A percentile compares a stretch with the other conserved stretches of the same genome.
These are phyloP conservation scores for Paradisaea rubra DNA, from an alignment of 2,113 vertebrate species.

Conservation along the genomic window DNA sequence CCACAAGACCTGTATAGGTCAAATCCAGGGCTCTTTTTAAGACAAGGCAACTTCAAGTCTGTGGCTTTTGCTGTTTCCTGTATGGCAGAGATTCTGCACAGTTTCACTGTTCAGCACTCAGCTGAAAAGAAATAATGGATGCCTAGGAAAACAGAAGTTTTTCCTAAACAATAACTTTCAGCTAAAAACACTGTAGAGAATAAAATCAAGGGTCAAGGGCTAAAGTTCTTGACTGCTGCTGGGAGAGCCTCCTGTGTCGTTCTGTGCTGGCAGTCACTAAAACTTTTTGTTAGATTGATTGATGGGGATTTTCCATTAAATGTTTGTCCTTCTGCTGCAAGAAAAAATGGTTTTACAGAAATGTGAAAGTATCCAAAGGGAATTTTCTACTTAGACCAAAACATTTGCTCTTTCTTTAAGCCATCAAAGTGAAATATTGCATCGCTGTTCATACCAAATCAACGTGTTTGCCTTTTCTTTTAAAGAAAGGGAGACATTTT, in stretches of 20 bases:
- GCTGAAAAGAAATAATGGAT: not conserved
- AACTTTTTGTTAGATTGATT: not conserved
- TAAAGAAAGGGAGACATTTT: not conserved
- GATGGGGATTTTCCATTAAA: conserved; percentile 3
- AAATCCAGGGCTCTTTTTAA: not conserved
- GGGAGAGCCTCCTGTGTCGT: not conserved
- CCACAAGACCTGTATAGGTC: accelerated
- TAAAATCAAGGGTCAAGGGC: not conserved
- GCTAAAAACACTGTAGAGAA: not conserved
- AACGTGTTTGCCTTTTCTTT: not conserved
- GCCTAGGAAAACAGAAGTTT: not conserved
- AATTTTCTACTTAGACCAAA: conserved; percentile 5
- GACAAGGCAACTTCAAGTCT: not conserved
- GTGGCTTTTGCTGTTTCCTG: not conserved
- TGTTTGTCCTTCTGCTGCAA: not conserved
- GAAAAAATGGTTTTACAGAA: not conserved
- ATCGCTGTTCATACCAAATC: not conserved
- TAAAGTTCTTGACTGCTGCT: not conserved
- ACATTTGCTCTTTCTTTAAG: not conserved
- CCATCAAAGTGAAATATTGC: conserved; percentile 13
- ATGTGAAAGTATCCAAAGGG: not conserved
- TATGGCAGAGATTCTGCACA: not conserved
- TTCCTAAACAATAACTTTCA: not conserved
- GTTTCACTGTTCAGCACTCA: not conserved
- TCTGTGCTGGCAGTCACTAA: not conserved